phyloP scores from a whole-genome alignment of 2,888 invertebrate species.

The Horisme vitalbata region DNA sequence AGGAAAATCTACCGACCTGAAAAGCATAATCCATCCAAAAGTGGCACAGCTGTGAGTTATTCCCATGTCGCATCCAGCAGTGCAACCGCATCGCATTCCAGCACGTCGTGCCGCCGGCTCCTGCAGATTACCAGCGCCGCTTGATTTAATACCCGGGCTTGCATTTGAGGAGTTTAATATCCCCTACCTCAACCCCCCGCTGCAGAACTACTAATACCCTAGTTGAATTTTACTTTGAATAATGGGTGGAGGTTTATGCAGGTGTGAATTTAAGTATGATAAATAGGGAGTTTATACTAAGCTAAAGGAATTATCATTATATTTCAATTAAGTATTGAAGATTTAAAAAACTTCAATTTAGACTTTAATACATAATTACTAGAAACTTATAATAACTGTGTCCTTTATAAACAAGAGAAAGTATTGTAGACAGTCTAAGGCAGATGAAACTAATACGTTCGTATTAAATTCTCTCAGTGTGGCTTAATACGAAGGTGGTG shows the following conservation, averaged over 20 bases:
- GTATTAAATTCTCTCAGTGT: no score
- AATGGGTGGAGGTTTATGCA: neutral
- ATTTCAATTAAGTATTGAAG: no score
- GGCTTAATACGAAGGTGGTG: no score
- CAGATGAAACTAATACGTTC: no score
- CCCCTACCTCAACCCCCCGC: neutral
- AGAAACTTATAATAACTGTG: no score
- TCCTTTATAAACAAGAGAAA: no score
- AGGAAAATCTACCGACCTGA: no score
- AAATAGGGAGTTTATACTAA: no score
- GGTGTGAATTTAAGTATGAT: neutral
- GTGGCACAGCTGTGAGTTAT: slow-evolving; percentile 1
- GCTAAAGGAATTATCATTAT: no score
- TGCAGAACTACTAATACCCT: slow-evolving; percentile 5
- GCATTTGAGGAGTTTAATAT: slow-evolving; percentile 3
- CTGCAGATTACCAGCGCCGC: slow-evolving; percentile 51
- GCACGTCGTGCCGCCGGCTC: slow-evolving; percentile 26
- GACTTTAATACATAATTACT: no score
- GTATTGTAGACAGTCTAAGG: no score
- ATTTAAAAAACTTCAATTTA: no score
- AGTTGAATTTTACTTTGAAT: slow-evolving; percentile 3
- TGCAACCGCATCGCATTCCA: neutral
- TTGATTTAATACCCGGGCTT: slow-evolving; percentile 41
- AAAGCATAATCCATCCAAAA: neutral
- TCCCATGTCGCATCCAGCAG: slow-evolving; percentile 4